Evolutionary conservation across 2,888 invertebrate species (phyloP).

Genomic region (Hybos culiciformis): DNA sequence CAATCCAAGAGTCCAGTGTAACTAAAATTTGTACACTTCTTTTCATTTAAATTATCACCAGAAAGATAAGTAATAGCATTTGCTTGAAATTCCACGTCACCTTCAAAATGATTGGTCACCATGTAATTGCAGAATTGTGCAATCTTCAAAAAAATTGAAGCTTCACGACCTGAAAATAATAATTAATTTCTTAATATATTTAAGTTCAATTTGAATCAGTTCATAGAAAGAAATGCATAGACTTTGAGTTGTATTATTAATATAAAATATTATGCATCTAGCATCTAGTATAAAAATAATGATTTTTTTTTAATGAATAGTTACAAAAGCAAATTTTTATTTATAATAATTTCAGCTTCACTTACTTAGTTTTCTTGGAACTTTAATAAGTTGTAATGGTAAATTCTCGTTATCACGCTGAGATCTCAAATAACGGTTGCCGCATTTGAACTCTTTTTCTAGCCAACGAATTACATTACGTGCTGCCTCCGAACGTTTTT

Average conservation of each 20-base stretch:
- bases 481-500: slow-evolving; percentile 69
- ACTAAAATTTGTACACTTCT: slow-evolving; percentile 45
- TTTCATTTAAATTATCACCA: slow-evolving; percentile 40
- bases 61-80: slow-evolving; percentile 64
- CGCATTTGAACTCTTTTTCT: slow-evolving; percentile 72
- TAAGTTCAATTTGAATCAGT: no score
- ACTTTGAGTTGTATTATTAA: no score
- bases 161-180: slow-evolving; percentile 29
- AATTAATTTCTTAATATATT: no score
- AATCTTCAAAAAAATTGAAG: slow-evolving; percentile 32
- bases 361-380: slow-evolving; percentile 63
- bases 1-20: slow-evolving; percentile 63
- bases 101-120: slow-evolving; percentile 39
- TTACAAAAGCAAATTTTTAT: not conserved
- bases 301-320: no score
- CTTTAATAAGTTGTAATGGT: slow-evolving; percentile 55
- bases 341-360: no score
- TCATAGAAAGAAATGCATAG: no score
- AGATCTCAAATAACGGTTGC: slow-evolving; percentile 74
- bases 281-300: no score
- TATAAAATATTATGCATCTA: no score
- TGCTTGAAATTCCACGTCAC: slow-evolving; percentile 31
- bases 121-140: slow-evolving; percentile 35
- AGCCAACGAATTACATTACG: slow-evolving; percentile 90
- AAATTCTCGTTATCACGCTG: slow-evolving; percentile 73